Percentiles rank a stretch among this genome's conserved stretches.
These are phyloP conservation scores for Lymantria monacha DNA, from an alignment of 2,888 invertebrate species.

Conservation along the genomic window DNA sequence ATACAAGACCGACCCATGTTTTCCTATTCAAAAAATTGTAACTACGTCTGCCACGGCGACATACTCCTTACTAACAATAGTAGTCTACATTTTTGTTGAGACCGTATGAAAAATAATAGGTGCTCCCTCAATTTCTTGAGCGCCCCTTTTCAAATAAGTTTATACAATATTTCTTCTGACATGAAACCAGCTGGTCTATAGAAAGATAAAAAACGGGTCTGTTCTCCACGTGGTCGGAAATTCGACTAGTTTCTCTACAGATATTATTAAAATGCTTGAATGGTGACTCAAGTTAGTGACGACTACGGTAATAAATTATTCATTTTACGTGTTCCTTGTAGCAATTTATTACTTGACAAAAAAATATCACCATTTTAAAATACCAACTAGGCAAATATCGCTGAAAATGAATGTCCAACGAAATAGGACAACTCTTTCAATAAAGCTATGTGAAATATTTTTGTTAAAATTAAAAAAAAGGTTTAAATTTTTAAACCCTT, in stretches of 20 bases:
- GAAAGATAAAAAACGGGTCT: constrained; percentile 45
- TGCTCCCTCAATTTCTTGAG: constrained; percentile 62
- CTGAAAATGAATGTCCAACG: too few species aligned
- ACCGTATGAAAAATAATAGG: constrained; percentile 48
- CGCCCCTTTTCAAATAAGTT: constrained; percentile 55
- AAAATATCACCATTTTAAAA: constrained; percentile 16
- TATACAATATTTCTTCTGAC: constrained; percentile 68
- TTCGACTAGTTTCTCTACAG: constrained; percentile 45
- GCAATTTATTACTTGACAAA: constrained; percentile 35
- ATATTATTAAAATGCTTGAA: constrained; percentile 34
- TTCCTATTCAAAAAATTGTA: constrained; percentile 50
- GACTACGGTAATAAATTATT: constrained; percentile 43
- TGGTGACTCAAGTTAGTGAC: constrained; percentile 22
- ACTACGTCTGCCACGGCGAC: constrained; percentile 51
- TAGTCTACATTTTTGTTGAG: constrained; percentile 48
- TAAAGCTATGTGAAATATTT: too few species aligned
- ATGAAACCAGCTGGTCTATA: constrained; percentile 77
- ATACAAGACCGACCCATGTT: constrained; percentile 53
- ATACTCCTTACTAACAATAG: constrained; percentile 56
- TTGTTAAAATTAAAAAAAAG: too few species aligned
- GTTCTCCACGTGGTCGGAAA: constrained; percentile 70
- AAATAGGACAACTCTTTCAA: too few species aligned
- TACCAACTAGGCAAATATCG: too few species aligned
- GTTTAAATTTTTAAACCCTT: too few species aligned
- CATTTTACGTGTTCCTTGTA: constrained; percentile 30